Conservation (phyloP, 2,113 vertebrate genomes). For the Pimephales promelas region DNA sequence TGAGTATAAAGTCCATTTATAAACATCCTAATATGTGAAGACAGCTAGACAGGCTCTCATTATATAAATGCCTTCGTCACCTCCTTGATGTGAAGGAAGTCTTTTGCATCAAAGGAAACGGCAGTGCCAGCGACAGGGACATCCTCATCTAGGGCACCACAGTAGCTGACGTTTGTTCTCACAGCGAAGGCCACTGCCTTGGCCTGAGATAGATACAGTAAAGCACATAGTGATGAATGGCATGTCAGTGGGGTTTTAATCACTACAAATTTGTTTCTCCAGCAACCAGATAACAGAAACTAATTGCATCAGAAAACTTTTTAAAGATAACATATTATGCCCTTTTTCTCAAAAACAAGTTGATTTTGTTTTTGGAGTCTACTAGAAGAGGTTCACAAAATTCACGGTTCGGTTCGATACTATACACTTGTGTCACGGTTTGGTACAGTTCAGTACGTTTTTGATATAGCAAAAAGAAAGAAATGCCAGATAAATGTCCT, state of each 20-base stretch:
- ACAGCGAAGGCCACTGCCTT: conserved; percentile 96
- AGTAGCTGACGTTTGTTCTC: conserved; percentile 96
- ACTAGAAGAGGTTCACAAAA: no score
- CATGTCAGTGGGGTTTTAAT: neutral
- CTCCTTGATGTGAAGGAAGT: conserved; percentile 99
- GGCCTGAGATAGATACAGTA: conserved; percentile 72
- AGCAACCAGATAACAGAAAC: neutral
- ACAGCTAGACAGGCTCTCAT: neutral
- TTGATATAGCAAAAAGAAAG: no score
- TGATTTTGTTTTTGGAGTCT: no score
- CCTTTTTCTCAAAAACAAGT: no score
- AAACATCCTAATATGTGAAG: neutral
- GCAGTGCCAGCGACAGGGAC: conserved; percentile 93
- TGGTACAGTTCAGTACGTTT: no score
- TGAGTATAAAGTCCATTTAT: neutral
- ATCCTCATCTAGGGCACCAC: conserved; percentile 93
- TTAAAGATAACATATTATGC: no score
- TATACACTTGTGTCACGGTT: no score
- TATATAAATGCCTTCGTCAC: conserved; percentile 66
- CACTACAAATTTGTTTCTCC: neutral
- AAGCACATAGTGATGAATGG: neutral
- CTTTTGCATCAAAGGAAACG: conserved; percentile 96
- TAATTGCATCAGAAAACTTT: neutral
- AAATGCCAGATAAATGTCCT: no score
- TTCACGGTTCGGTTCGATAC: no score